Base-by-base conservation (phyloP, 2,888 invertebrate genomes). In the Carterocephalus palaemon region DNA sequence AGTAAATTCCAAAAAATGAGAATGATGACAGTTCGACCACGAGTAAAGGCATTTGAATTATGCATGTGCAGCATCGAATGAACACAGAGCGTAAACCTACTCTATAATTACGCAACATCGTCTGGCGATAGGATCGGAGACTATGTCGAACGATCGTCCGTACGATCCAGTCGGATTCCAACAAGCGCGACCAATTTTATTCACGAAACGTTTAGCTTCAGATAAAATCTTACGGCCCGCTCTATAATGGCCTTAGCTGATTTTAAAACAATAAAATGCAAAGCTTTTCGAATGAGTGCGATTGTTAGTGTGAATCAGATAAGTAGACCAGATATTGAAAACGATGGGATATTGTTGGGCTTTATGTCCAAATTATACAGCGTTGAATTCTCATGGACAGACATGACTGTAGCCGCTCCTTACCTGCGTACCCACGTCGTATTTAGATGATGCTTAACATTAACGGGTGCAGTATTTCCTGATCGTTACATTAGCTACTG, bases 151-250 rank as follows among this genome's bases (percentile, higher is more conserved):
- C 36, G 50, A 63, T 62, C 68, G 64, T 68, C 65, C 66, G 63
- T 62, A 53, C 70, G 72, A 76, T 74, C 62, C 61, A 55, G 73
- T 73, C 67, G 68, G 79, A 76, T 78, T 74, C 67, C 60, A 70
- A 74, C 64, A 65, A 75, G 74, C 79, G 79, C 71, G 76, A 80
- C 83, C 81, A 77, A 85, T 84, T 81, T 85, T 81, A 82, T 83
- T 73, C 81, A 74, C 72, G 75, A 78, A 84, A 82, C 82, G 81
- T 83, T 82, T 81, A 76, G 74, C 71, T 67, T 56, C 55, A 65
- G 85, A 85, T 84, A 79, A 70, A 67, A 84, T 85, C 84, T 70
- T 59, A 62, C 57, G 59, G 60, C 61, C 58, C 64, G 65, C 66
- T 59, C 68, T 66, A 67, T 70, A 73, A 62, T 67, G 59, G 62